Base-by-base conservation (phyloP, 23 tunicate genomes). In the Halocynthia roretzi region DNA sequence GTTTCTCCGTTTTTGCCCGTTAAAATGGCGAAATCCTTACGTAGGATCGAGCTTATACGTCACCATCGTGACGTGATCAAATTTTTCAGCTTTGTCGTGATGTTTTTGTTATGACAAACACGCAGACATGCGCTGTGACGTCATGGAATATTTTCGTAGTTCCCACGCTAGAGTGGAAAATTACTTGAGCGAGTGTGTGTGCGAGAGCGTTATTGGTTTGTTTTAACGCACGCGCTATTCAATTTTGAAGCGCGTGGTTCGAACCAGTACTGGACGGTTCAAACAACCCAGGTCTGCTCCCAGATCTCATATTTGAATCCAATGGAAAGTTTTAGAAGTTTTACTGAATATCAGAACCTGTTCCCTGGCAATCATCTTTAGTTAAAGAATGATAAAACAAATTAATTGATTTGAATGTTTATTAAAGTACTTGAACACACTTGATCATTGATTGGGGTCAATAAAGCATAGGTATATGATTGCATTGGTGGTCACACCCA, bases 121-220 rank as follows among this genome's bases (percentile, higher is more conserved):
- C 77, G 61, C 21, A 10, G 11, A 12, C 57, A 61, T 50, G 60
- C 18, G 82, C 67, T 52, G 71, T 90, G 97, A 90, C 97, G 97
- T 90, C 97, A 90, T 90, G 97, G 97, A 90, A 90, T 64, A 80
- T 90, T 90, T 85, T 8, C 52, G 11, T 48, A 44, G 67, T 74
- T 74, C 60, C 56, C 64, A 54, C 64, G 78, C 12, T 22, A 31
- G 64, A 74, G 78, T 74, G 78, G 78, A 74, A 74, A 74, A 74
- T 50, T 74, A 53, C 78, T 19, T 6, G 78, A 15, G 56, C 60
- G 44, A 31, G 78, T 53, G 78, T 54, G 64, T 74, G 78, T 10
- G 62, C 78, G 78, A 19, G 78, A 62, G 67, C 4, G 65, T 14
- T 8, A 0, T 54, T 74, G 78, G 78, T 74, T 74, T 74, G 62